Evolutionary conservation across 2,888 invertebrate species (phyloP), one percentile per base, ranked within the genome.

Genomic region (Caenorhabditis doughertyi): DNA sequence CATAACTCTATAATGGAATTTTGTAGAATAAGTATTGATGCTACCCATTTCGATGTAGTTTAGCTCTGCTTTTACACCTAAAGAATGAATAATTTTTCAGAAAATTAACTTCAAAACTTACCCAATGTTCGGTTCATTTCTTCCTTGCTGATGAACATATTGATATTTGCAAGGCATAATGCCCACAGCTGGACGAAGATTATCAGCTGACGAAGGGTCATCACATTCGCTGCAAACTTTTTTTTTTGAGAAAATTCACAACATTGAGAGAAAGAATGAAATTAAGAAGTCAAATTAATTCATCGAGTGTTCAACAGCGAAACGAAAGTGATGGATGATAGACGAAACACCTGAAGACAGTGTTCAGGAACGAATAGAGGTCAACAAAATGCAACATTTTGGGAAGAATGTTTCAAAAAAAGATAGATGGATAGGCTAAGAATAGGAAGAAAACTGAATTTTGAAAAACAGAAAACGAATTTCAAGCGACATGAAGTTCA

Each of bases 91-190:
- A 13, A 2, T 39, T 39, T 65, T 35, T 0, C 23, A 47, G 16
- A 58, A 23, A 67, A 58, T 16, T 42, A 42, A 3, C 8, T 13
- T 27, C 5, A 23, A 11, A 7, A 4, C 84, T 74, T 70, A 91
- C 91, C 91, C 7, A 91, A 72, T 7, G 91, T 91, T 32, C 91
- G 71, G 56, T 90, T 90, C 89, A 91, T 90, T 64, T 91, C 91
- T 25, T 87, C 85, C 47, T 89, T 84, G 47, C 87, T 85, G 55
- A 91, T 91, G 68, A 87, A 89, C 79, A 91, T 84, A 64, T 91
- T 89, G 80, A 91, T 65, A 72, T 67, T 84, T 44, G 81, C 79
- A n/a, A 67, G 35, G 29, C 68, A 47, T 27, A 68, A 13, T 2
- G 68, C 77, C 77, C 68, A 68, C 2, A 77, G 44, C 18, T 49